Evolutionary conservation across 2,888 invertebrate species (phyloP).

Genomic region (Synanthedon myopaeformis): DNA sequence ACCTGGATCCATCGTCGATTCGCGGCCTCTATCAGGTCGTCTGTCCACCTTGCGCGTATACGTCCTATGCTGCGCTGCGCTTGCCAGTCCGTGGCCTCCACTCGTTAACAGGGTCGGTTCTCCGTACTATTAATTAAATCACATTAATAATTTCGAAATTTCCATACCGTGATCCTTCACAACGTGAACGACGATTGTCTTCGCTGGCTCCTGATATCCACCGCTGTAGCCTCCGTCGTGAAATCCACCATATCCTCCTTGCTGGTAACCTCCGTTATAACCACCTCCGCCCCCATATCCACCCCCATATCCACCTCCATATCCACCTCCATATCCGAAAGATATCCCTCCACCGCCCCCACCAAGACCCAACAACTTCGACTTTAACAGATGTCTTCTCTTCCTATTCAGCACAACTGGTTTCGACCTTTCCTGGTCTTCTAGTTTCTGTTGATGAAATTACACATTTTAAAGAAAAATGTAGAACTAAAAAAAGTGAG

Average conservation of each 20-base stretch:
- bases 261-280: constrained; percentile 15
- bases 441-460: constrained; percentile 37
- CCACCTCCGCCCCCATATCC: constrained; percentile 6
- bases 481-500: neutral
- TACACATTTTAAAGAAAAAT: constrained; percentile 1
- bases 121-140: too few species aligned
- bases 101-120: too few species aligned
- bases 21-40: too few species aligned
- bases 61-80: too few species aligned
- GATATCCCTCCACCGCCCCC: constrained; percentile 16
- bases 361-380: constrained; percentile 21
- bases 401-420: constrained; percentile 27
- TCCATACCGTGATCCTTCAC: constrained; percentile 27
- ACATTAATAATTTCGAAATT: neutral
- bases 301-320: constrained; percentile 18
- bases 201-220: constrained; percentile 28
- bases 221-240: constrained; percentile 15
- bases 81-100: too few species aligned
- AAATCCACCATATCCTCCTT: constrained; percentile 9
- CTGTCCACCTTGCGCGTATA: too few species aligned
- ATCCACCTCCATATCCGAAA: constrained; percentile 18
- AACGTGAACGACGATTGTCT: constrained; percentile 31
- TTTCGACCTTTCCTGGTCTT: constrained; percentile 38
- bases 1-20: too few species aligned
- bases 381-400: constrained; percentile 33